A percentile compares a stretch with the other conserved stretches of the same genome.
Conservation (phyloP, 2,888 invertebrate genomes). For the Calameuta pallipes region DNA sequence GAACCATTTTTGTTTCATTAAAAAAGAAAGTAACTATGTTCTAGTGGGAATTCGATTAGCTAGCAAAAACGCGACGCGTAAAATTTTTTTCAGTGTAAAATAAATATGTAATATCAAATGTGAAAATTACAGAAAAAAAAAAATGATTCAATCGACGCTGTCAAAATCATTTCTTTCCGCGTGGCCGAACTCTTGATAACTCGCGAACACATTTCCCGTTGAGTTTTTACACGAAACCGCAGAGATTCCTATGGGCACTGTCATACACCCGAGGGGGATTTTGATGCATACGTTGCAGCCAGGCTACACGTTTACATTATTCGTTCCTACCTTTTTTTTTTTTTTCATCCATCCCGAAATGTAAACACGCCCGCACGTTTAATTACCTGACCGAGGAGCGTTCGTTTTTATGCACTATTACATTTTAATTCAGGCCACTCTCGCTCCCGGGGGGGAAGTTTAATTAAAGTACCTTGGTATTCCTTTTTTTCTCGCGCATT, state of each 20-base stretch:
- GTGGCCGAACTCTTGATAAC: not conserved
- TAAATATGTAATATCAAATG: not conserved
- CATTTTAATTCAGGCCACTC: conserved; percentile 47
- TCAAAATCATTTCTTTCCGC: not conserved
- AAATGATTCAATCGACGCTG: not conserved
- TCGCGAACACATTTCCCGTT: not conserved
- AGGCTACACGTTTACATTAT: not conserved
- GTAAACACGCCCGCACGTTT: conserved; percentile 41
- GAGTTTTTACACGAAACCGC: not conserved
- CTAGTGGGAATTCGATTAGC: not conserved
- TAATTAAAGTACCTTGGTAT: conserved; percentile 45
- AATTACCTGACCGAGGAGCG: conserved; percentile 42
- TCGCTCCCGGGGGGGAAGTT: conserved; percentile 41
- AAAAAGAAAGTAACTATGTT: not conserved
- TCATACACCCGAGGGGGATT: not conserved
- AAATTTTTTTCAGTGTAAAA: not conserved
- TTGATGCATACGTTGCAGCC: not conserved
- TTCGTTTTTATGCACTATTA: conserved; percentile 44
- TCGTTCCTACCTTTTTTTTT: not conserved
- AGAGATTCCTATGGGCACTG: not conserved
- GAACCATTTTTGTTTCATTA: not conserved
- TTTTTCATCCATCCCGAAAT: conserved; percentile 11
- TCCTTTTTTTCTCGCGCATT: not conserved
- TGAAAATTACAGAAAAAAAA: not conserved
- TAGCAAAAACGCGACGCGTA: not conserved